These are phyloP conservation scores for Cuniculus paca DNA, from an alignment of 2,797 vertebrate species.

Conservation along the genomic window DNA sequence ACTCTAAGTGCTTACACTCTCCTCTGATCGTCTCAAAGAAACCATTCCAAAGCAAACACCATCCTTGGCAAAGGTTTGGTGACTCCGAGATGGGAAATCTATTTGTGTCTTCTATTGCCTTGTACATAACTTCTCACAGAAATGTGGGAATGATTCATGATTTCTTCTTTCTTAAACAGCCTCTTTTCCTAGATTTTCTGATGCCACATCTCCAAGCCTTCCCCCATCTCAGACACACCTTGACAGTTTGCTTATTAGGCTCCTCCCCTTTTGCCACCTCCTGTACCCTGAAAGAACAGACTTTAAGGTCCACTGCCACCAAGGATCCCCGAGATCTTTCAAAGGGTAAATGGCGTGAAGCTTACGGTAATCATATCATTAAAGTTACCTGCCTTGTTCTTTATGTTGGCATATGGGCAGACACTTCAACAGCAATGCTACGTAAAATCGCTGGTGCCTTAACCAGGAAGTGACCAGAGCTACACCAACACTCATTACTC, in stretches of 20 bases:
- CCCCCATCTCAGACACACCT: neutral
- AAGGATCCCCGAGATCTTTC: neutral
- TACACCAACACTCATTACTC: neutral
- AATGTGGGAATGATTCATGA: neutral
- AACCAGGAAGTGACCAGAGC: neutral
- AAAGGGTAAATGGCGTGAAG: neutral
- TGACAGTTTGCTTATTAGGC: neutral
- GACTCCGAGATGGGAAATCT: neutral
- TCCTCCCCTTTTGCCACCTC: neutral
- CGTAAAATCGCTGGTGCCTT: neutral
- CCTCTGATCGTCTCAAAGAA: neutral
- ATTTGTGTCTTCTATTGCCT: neutral
- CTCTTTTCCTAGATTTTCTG: neutral
- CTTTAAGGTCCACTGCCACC: neutral
- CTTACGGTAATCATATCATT: neutral
- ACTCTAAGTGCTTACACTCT: neutral
- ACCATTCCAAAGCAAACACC: neutral
- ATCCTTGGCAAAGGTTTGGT: neutral
- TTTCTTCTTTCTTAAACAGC: neutral
- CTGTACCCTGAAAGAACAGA: neutral
- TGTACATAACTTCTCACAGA: neutral
- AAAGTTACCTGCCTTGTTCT: neutral
- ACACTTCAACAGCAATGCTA: neutral
- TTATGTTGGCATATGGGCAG: neutral
- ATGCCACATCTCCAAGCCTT: neutral